Base-by-base conservation (phyloP, 2,888 invertebrate species). In the Tetanocera ferruginea region DNA sequence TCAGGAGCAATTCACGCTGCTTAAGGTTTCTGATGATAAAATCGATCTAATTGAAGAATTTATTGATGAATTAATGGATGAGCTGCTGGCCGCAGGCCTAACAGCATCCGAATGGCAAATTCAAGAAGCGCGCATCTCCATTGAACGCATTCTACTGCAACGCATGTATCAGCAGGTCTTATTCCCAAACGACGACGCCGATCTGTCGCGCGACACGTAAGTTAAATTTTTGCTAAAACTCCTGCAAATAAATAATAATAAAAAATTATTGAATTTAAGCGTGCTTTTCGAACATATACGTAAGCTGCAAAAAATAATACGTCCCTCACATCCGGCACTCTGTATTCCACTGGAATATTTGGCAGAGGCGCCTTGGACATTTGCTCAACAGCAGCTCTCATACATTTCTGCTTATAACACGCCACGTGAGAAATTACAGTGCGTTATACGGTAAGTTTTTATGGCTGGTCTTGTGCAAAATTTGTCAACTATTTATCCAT, bases 181-280 rank as follows among this genome's bases (percentile, higher is more conserved):
- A 89, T 98, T 97, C 91, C 99, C 99, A 6, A 98, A 99, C 88
- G 97, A 97, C 4, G 99, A 99, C 88, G 98, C 96, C 0, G 99
- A 99, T 90, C 92, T 97, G 80, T 94, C 95, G 31, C 91, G 98
- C 79, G 99, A 99, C 89, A 94, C 95, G 95, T 96, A 87, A 92
- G 94, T 91, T 14, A 0, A 57, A 5, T 4, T 25, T 62, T 71
- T 19, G 2, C 5, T 37, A 67, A 43, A 14, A n/a, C n/a, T n/a
- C n/a, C n/a, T 17, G 1, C 25, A 4, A 64, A 23, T 64, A 49
- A 51, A 66, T 17, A 49, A 31, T 31, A 55, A 19, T 5, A 25
- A 31, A 52, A 17, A 34, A 34, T 19, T 69, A 2, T 71, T 43
- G 52, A 70, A n/a, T 51, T 74, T 37, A 34, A 96, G 96, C 83